phyloP scores from a whole-genome alignment of 2,113 vertebrate genomes.

The Dipodomys spectabilis region DNA sequence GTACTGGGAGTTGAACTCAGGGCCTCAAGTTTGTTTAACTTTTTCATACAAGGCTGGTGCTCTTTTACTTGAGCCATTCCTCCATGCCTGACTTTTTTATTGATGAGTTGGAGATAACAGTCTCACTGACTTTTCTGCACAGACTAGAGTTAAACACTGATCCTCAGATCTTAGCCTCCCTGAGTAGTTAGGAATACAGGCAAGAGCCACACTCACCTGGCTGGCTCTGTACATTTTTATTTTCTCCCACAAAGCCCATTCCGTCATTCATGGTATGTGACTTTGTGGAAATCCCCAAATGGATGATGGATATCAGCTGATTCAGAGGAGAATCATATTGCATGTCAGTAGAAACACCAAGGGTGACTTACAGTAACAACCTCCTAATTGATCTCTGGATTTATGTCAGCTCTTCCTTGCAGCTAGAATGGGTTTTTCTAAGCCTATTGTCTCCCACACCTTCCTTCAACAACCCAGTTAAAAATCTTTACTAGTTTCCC shows the following conservation, averaged over 20 bases:
- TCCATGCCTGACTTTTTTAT: too few relatives aligned
- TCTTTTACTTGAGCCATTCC: neutral
- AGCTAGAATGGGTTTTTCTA: slow-evolving; percentile 4
- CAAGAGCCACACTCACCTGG: too few relatives aligned
- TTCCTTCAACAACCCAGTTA: neutral
- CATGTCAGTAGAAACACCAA: neutral
- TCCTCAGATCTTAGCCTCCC: too few relatives aligned
- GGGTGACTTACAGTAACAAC: neutral
- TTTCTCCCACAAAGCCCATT: neutral
- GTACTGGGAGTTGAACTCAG: too few relatives aligned
- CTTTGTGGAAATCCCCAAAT: slow-evolving; percentile 1
- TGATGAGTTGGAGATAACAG: too few relatives aligned
- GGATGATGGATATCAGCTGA: neutral
- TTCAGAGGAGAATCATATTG: neutral
- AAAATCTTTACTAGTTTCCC: neutral
- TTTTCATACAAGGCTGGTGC: too few relatives aligned
- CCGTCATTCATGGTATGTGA: neutral
- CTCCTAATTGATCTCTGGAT: neutral
- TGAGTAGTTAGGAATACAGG: too few relatives aligned
- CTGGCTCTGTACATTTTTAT: neutral
- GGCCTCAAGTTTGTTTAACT: too few relatives aligned
- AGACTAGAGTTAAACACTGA: too few relatives aligned
- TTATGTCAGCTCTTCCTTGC: neutral
- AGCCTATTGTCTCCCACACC: neutral
- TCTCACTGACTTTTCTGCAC: too few relatives aligned